Evolutionary conservation across 30 jellyfish, hydroid and myxozoan species (phyloP), one percentile per base, ranked within the genome.

Genomic region (Sanderia malayensis): DNA sequence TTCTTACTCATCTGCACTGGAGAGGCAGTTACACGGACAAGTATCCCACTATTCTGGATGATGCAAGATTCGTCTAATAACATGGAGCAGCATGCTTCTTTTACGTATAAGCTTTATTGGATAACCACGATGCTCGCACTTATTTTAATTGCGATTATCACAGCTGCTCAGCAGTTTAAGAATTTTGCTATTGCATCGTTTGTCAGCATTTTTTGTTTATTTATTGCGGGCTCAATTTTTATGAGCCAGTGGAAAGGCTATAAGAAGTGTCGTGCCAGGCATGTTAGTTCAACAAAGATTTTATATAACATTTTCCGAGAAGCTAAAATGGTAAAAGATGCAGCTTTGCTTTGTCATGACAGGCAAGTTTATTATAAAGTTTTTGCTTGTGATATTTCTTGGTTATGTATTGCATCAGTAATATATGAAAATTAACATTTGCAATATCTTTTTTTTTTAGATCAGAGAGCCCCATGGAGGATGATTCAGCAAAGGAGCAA

Each of bases 81-180:
- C 1, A 53, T 71, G 46, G 85, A 67, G 32, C 66, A 61, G 46
- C 74, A 82, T 15, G 60, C 41, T 1, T 34, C 65, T 1, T 75
- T 58, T 26, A 57, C 80, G 23, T 70, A 79, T 64, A 67, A 46
- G 34, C 44, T 81, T 46, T 86, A 80, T 37, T 88, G 97, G 97
- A 29, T 62, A 28, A 74, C 94, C 0, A 94, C 74, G 44, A 29
- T 82, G 24, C 26, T 61, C 45, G 73, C 94, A 1, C 25, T 88
- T 21, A 17, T 74, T 32, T 24, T 63, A 20, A 69, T 76, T 24
- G 81, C 88, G 23, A 37, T 61, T 27, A 46, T 81, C 18, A 70
- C 87, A n/a, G 97, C 95, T 3, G 47, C 67, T 31, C 76, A 65
- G 61, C 95, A 88, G 72, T 82, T 82, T 32, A 81, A 70, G 0